phyloP scores from a whole-genome alignment of 1,140 invertebrate genomes.

The Calliphora vicina region DNA sequence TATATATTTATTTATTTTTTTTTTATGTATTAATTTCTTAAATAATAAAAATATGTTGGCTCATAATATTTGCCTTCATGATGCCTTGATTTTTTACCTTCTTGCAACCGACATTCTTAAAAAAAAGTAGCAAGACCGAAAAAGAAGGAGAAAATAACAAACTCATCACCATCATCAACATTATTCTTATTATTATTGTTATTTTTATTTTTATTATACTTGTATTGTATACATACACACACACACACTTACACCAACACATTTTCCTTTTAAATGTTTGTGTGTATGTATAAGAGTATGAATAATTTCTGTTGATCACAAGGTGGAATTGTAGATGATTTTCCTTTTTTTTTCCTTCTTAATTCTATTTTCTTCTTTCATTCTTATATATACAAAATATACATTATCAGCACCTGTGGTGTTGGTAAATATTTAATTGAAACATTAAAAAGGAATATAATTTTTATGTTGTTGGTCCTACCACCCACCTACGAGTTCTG shows the following conservation, averaged over 20 bases:
- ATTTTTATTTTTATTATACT: not conserved
- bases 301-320: not conserved
- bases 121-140: too few species aligned
- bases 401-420: slow-evolving; percentile 32
- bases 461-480: not conserved
- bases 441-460: slow-evolving; percentile 21
- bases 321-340: not conserved
- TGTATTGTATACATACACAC: not conserved
- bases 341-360: not conserved
- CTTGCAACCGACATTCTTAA: not conserved
- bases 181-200: not conserved
- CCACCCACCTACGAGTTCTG: too few species aligned
- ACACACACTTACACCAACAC: too few species aligned
- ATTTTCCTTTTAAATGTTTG: too few species aligned
- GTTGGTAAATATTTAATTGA: slow-evolving; percentile 35
- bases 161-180: not conserved
- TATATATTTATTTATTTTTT: not conserved
- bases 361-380: not conserved
- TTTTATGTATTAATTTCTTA: not conserved
- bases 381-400: not conserved
- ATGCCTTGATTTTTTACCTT: not conserved
- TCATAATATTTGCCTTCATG: not conserved
- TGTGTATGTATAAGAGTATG: not conserved
- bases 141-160: not conserved
- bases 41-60: not conserved